A percentile compares a stretch with the other conserved stretches of the same genome.
phyloP scores from a whole-genome alignment of 2,888 invertebrate species.

The Pilophorus perplexus region DNA sequence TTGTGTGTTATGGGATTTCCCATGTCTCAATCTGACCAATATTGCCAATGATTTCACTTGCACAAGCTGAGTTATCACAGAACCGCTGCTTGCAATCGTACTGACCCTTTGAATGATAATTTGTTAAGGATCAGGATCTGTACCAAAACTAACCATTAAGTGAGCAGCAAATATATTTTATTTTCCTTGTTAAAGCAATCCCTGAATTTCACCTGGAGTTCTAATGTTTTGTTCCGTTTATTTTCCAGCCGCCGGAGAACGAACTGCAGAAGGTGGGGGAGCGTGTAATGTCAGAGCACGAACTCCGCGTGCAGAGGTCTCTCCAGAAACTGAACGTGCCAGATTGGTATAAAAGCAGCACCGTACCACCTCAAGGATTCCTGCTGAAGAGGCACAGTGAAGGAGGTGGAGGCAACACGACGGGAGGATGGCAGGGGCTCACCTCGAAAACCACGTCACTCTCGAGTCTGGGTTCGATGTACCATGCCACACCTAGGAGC shows the following conservation, averaged over 20 bases:
- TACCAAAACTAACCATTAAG: no score
- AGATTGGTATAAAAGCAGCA: constrained; percentile 85
- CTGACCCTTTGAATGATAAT: no score
- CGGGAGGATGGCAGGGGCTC: constrained; percentile 58
- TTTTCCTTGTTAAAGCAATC: no score
- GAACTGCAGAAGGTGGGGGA: constrained; percentile 75
- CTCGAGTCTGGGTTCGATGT: constrained; percentile 52
- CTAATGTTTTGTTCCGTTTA: no score
- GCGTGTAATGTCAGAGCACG: constrained; percentile 87
- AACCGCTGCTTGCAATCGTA: no score
- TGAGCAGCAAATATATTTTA: no score
- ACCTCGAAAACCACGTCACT: constrained; percentile 85
- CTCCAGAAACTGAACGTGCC: constrained; percentile 91
- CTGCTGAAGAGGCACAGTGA: constrained; percentile 73
- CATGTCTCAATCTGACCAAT: no score
- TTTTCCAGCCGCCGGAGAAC: constrained; percentile 84
- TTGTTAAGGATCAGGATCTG: no score
- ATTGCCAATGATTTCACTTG: no score
- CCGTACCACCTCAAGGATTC: constrained; percentile 74
- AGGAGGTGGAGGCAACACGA: constrained; percentile 51
- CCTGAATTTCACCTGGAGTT: no score
- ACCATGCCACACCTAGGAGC: constrained; percentile 49
- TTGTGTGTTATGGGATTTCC: no score
- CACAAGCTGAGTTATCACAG: no score
- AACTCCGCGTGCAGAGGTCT: constrained; percentile 87